Base-by-base conservation (phyloP, 2,113 vertebrate genomes). In the Chascanopsetta lugubris region DNA sequence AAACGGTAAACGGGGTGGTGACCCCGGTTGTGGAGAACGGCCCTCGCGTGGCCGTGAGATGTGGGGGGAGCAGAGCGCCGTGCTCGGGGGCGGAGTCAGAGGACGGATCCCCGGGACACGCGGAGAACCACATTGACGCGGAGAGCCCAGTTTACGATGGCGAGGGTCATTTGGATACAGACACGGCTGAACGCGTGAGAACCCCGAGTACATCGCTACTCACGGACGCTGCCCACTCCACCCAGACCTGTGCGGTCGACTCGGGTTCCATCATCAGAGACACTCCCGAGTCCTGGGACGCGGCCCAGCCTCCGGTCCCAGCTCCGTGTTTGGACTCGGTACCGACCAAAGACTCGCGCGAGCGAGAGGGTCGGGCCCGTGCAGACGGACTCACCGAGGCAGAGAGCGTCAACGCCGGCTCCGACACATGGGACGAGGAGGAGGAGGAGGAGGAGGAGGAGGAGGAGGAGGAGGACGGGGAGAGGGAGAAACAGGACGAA, bases 1-100 rank as follows among this genome's bases (percentile, higher is more conserved):
- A 90, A 77, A 86, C 80, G 6, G 85, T 88, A 32, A 93, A 93
- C 5, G 89, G 91, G 4, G 72, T 88, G 10, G 75, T 61, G 34
- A 82, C 72, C 5, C 65, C 83, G 17, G 47, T 80, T 12, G 72
- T 82, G 17, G 88, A 87, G 61, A 86, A 86, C 8, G 76, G 84
- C 30, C 68, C 85, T 51, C 80, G 78, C 5, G 20, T 22, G 17
- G 36, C 69, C 0, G 79, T 82, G 42, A 91, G 89, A 72, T 77
- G 43, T 47, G 72, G 24, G 1, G 77, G 77, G 4, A 85, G 61
- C 61, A 83, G 80, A 62, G 58, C 57, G 5, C 66, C 79, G 12
- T 80, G 48, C 72, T 30, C 54, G 0, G 85, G 53, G 36, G 79
- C 85, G 30, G 69, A 38, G 5, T 74, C 73, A 4, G 30, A 56